Evolutionary conservation across 2,888 invertebrate species (phyloP), one percentile per base, ranked within the genome.

Genomic region (Ephialtes manifestator): DNA sequence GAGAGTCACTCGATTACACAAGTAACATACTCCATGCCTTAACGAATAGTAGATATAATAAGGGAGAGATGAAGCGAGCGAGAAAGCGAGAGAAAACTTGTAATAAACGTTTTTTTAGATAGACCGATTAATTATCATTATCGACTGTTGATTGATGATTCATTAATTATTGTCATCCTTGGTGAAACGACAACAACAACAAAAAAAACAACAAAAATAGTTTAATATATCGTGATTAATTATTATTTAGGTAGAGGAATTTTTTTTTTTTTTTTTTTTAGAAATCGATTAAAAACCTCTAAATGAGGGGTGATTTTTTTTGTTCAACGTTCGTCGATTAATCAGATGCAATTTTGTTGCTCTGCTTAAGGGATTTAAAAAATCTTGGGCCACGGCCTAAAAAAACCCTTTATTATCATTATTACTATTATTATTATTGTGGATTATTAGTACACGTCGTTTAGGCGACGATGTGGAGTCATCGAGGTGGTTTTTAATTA

Each of bases 11-110:
- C 90, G 89, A 53, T 65, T 84, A 92, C 89, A 92, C 89, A 92
- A 92, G 90, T 91, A 91, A 93, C 91, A 92, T 93, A 93, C 93
- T 94, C 93, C 93, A 94, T 93, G 93, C 93, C 94, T 94, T 93
- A 92, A 91, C 89, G 90, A 87, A 91, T 91, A 91, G 93, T 93
- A 93, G 93, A 90, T 81, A 90, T 85, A 85, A 91, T 90, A 90
- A 89, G 90, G 89, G 72, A 78, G 35, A 80, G 67, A 84, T 83
- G 55, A 72, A 82, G 72, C 55, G 82, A 79, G 86, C 65, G 79
- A 83, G 79, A 81, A 68, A 75, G 79, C 84, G 79, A 87, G 87
- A 24, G 39, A 63, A 84, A 82, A 46, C 51, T 63, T 83, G 85
- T 83, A 72, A 65, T 80, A 82, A 87, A 81, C 79, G 81, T 83